Evolutionary conservation across 2,888 invertebrate species (phyloP), one percentile per base, ranked within the genome.

Genomic region (Dolichopus griseipennis): DNA sequence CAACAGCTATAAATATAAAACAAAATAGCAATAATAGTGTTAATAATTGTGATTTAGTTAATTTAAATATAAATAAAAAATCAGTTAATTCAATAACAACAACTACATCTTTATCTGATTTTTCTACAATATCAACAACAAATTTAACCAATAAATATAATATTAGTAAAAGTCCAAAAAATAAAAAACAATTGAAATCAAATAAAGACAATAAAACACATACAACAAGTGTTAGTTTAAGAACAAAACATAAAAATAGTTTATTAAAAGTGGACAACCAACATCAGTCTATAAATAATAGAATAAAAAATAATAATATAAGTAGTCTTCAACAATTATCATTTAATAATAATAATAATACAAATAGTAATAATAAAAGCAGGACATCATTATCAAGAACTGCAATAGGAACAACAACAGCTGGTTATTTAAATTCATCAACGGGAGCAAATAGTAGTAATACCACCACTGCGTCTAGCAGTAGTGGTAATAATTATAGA

Each of bases 291-390:
- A n/a, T n/a, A 18, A 52, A 52, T 41, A 41, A 15, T 41, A 9
- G 41, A 12, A 27, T 27, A 27, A 27, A 27, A 27, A 41, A 41
- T 41, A 41, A 41, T 41, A 41, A 41, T 41, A 41, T 41, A 12
- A 41, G 15, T 41, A 41, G 8, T 41, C 9, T 41, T 41, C 15
- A 9, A 41, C 41, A 41, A 41, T 9, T 41, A 41, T 41, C 41
- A 41, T 41, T 41, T 41, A 41, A 15, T 41, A 41, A 41, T 27
- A n/a, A 34, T 43, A 52, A 52, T 52, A 12, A 15, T n/a, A 18
- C 18, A 18, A 52, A 52, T 70, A 72, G 73, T 68, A 72, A 69
- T 68, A 73, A 73, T 69, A 73, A 73, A 71, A 71, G 72, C 65
- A 72, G 71, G 70, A 71, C 66, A 67, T 73, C 72, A 72, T 67